Conservation (phyloP, 2,797 vertebrate genomes). For the Sebastes itinus region DNA sequence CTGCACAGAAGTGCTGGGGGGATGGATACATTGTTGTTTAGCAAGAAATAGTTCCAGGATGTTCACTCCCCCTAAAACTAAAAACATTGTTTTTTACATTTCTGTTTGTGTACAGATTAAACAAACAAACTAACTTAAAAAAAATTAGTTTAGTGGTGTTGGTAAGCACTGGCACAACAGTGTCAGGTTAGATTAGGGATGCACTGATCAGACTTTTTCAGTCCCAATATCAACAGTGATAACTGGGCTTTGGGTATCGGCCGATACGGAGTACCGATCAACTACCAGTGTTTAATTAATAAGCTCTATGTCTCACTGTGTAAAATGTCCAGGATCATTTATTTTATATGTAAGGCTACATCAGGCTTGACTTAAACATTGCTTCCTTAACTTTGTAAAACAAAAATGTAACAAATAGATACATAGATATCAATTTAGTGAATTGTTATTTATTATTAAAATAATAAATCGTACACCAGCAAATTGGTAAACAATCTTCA, state of each 20-base stretch:
- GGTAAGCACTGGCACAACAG: neutral
- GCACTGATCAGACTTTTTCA: neutral
- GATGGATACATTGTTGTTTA: neutral
- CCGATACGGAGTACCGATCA: too few relatives aligned
- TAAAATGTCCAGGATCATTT: too few relatives aligned
- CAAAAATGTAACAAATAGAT: neutral
- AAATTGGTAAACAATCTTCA: neutral
- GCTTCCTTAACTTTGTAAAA: neutral
- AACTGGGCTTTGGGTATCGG: too few relatives aligned
- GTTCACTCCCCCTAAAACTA: neutral
- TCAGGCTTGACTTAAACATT: neutral
- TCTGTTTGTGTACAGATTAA: neutral
- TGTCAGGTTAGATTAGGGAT: neutral
- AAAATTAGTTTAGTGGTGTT: too few relatives aligned
- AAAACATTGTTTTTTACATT: neutral
- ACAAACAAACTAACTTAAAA: neutral
- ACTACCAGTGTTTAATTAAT: too few relatives aligned
- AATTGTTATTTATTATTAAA: neutral
- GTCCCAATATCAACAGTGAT: too few relatives aligned
- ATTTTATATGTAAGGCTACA: too few relatives aligned
- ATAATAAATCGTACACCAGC: neutral
- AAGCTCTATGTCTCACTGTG: too few relatives aligned
- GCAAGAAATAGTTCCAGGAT: neutral
- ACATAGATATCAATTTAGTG: neutral
- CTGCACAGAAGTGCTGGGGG: neutral